A percentile compares a stretch with the other conserved stretches of the same genome.
Evolutionary conservation across 2,888 invertebrate genomes (phyloP).

Genomic region (Eledone cirrhosa): DNA sequence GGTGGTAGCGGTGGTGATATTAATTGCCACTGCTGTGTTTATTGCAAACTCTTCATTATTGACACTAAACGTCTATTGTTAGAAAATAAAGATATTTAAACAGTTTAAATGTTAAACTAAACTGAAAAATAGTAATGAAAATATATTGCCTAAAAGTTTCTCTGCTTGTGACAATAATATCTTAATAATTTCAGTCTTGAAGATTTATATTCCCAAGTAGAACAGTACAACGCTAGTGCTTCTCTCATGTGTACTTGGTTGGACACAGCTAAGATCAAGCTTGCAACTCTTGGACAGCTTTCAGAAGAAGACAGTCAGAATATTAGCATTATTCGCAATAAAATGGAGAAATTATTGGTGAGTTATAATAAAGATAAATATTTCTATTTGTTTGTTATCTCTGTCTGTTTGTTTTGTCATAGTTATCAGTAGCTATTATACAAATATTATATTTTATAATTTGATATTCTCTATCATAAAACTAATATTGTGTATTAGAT

Average conservation of each 20-base stretch:
- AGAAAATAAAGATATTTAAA: too few species aligned
- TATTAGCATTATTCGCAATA: conserved; percentile 53
- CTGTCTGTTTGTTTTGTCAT: background rate
- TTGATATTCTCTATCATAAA: background rate
- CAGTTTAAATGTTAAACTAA: too few species aligned
- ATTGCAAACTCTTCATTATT: too few species aligned
- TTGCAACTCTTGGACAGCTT: conserved; percentile 52
- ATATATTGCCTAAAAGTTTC: too few species aligned
- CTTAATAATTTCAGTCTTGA: conserved; percentile 50
- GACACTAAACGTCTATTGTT: too few species aligned
- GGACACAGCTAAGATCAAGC: conserved; percentile 51
- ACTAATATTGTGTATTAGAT: too few species aligned
- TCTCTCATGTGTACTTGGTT: conserved; percentile 59
- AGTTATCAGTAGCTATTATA: background rate
- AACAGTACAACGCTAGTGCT: conserved; percentile 59
- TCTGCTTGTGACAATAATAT: background rate
- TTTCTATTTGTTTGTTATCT: background rate
- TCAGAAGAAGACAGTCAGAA: conserved; percentile 53
- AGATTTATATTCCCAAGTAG: conserved; percentile 57
- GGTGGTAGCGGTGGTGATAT: too few species aligned
- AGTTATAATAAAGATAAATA: conserved; percentile 31
- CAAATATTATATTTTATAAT: background rate
- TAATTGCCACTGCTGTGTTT: too few species aligned
- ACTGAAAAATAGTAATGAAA: too few species aligned
- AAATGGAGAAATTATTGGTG: conserved; percentile 62